These are phyloP conservation scores for Venustoraphidia nigricollis DNA, from an alignment of 2,888 invertebrate species.

Conservation along the genomic window DNA sequence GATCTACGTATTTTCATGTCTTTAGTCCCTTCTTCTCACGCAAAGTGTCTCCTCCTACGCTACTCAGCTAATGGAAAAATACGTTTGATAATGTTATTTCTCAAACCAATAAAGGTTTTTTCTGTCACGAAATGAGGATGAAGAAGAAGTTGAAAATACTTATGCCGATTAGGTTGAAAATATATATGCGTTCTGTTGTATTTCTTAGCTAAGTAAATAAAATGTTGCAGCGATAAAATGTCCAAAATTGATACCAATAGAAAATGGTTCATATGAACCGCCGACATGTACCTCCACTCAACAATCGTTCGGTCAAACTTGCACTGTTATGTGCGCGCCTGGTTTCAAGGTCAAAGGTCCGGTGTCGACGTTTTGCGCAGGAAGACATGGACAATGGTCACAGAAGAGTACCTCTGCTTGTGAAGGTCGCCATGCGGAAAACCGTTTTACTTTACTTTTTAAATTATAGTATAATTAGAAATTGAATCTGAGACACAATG, in stretches of 20 bases:
- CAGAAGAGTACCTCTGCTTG: constrained; percentile 24
- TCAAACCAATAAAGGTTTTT: too few species aligned
- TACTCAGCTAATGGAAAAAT: too few species aligned
- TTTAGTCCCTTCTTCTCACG: too few species aligned
- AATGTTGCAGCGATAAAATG: constrained; percentile 27
- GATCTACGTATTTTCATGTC: too few species aligned
- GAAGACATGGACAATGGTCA: constrained; percentile 38
- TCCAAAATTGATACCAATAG: constrained; percentile 30
- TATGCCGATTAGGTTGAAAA: too few species aligned
- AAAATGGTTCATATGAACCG: constrained; percentile 36
- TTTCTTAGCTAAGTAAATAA: too few species aligned
- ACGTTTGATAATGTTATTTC: too few species aligned
- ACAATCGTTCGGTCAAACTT: constrained; percentile 39
- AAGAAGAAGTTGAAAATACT: too few species aligned
- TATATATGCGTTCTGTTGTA: too few species aligned
- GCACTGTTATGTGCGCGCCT: constrained; percentile 37
- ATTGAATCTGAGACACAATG: too few species aligned
- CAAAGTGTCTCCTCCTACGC: too few species aligned
- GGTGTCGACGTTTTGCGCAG: constrained; percentile 32
- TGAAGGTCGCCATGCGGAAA: constrained; percentile 6
- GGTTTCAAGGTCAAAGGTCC: constrained; percentile 44
- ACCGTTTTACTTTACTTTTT: background rate
- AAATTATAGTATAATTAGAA: background rate
- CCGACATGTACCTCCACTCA: constrained; percentile 35
- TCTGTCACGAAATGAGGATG: too few species aligned